phyloP scores from a whole-genome alignment of 2,888 invertebrate genomes.

The Brachyptera putata region DNA sequence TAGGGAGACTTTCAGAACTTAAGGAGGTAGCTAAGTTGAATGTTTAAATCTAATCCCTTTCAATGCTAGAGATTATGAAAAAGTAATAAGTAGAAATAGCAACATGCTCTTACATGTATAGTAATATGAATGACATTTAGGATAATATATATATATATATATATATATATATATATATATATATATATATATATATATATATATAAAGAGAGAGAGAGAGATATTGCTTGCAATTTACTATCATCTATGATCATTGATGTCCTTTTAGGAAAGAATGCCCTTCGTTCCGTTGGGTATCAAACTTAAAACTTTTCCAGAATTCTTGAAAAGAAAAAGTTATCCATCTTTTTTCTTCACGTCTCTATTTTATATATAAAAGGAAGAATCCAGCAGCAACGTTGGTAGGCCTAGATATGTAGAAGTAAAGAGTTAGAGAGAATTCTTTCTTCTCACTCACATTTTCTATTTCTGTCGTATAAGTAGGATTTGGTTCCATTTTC shows the following conservation, averaged over 20 bases:
- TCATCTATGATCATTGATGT: constrained; percentile 12
- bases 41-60: neutral
- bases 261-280: constrained; percentile 12
- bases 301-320: constrained; percentile 3
- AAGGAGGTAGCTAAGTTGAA: neutral
- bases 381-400: constrained; percentile 4
- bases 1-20: neutral
- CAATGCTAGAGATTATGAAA: neutral
- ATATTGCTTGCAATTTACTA: constrained; percentile 2
- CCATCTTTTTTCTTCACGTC: constrained; percentile 15
- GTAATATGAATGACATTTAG: too few relatives aligned
- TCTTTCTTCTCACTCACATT: constrained; percentile 7
- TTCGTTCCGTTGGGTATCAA: constrained; percentile 20
- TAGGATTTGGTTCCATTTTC: constrained; percentile 14
- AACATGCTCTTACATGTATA: too few relatives aligned
- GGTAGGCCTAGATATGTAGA: constrained; percentile 15
- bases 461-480: neutral
- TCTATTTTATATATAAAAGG: constrained; percentile 11
- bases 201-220: too few relatives aligned
- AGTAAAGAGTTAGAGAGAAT: constrained; percentile 24
- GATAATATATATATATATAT: too few relatives aligned
- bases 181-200: too few relatives aligned
- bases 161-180: too few relatives aligned
- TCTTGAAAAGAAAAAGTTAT: constrained; percentile 15
- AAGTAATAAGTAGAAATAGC: neutral